Base-by-base conservation (phyloP, 2,113 vertebrate species). In the Lagopus muta region DNA sequence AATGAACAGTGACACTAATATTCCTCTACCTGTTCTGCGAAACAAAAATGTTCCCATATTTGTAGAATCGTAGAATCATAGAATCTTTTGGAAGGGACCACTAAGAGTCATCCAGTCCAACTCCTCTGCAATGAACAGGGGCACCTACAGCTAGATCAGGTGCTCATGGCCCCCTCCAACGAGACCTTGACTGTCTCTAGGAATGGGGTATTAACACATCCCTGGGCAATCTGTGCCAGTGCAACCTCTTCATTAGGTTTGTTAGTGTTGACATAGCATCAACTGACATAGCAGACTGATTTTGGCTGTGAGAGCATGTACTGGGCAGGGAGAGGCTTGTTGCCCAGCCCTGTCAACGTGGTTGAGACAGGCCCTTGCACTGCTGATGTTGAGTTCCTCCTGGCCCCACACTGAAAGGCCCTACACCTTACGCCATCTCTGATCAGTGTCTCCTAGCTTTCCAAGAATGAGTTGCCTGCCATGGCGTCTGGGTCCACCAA, bases 321-420 rank as follows among this genome's bases (percentile, higher is more conserved):
- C 19, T 34, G 27, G 14, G 25, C 25, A 79, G 13, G 54, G 36
- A 69, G 60, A 74, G 17, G 55, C 18, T 52, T 60, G 20, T 32
- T 32, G 6, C 42, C 20, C 28, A 0, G 3, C 0, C 0, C 28
- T 66, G n/a, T 69, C 2, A 11, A 0, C 0, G 2, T 61, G 67
- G 16, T 55, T 90, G 48, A 83, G 82, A 40, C 10, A 2, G 18
- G 64, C 48, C 74, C 50, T 92, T 38, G 16, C 45, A 1, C 48
- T 78, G 77, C 21, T 54, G 47, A 42, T 13, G 8, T 18, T n/a
- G 60, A 78, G 47, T 66, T 89, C n/a, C 28, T 55, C 74, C 57
- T 32, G 40, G 48, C 40, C 83, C 40, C 27, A 6, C 13, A 17
- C 50, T 54, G 1, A 0, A 65, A 90, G 81, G 78, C 82, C 58